Evolutionary conservation across 1,140 invertebrate genomes (phyloP), one percentile per base, ranked within the genome.

Genomic region (Brachionus rubens): DNA sequence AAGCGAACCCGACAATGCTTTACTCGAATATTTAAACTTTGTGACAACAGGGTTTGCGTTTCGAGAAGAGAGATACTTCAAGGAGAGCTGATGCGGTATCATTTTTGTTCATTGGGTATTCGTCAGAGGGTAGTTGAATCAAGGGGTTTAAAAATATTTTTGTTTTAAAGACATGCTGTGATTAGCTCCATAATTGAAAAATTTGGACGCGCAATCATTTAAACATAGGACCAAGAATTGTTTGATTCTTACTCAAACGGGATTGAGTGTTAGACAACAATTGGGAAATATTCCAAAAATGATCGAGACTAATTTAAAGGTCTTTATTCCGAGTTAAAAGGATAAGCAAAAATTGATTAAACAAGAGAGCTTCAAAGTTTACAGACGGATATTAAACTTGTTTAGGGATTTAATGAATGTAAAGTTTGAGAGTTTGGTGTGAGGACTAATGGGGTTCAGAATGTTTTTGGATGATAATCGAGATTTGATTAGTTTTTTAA

Each of bases 1-100:
- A 96, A 86, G 94, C 95, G 12, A 99, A 99, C 87, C 97, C 97
- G 0, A 93, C 95, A 1, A 88, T 94, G 12, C 87, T 99, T 1
- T 95, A 98, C 81, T 98, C 94, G 80, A 99, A 99, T 84, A 94
- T 96, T 91, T 99, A 50, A 92, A 96, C 83, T 99, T 93, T 84
- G 93, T 98, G 72, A 96, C 83, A 3, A 79, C 93, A 92, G 78
- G 86, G 33, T 98, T 98, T 85, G 93, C 94, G 76, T 93, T 94
- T 84, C 96, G 96, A 93, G 94, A 9, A 90, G 88, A 77, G 87
- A 93, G 40, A 86, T 98, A 3, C 94, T 96, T 91, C 93, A 92
- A 77, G 96, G 96, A 24, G 96, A 99, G 87, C 92, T 26, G 96
- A 84, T 41, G 96, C 94, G 99, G 10, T 99, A 99, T 86, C 98